Evolutionary conservation across 2,797 vertebrate genomes (phyloP), one percentile per base, ranked within the genome.

Genomic region (Siniperca obscura): DNA sequence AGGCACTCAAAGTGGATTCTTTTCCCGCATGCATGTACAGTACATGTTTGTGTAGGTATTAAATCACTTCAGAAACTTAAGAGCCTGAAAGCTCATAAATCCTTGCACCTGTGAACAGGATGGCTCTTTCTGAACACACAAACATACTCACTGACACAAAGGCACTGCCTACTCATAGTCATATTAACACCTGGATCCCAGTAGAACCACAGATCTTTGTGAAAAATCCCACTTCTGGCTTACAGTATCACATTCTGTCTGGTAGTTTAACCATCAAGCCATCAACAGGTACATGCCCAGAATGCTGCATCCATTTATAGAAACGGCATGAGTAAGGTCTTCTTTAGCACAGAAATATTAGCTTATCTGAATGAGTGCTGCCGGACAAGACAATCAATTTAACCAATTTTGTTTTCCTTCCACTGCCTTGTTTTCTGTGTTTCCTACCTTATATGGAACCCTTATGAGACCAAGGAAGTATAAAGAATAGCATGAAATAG

Each of bases 401-500:
- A 70, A 21, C 46, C 81, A 34, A 59, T 80, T 82, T 61, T 30
- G 59, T 78, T 83, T 87, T 71, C 30, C 57, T 25, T 82, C 56
- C 61, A 5, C 74, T 8, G 22, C 65, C 42, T 84, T 65, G 44
- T 69, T 81, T 80, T 64, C 30, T 30, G 76, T 30, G 56, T 70
- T 80, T 82, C 66, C 46, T 60, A 72, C 73, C 53, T 78, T 50
- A n/a, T 57, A 72, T 64, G 34, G 50, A 78, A 80, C 81, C 88
- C 74, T 84, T 80, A 68, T 13, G 56, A 70, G 57, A 36, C 25
- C 27, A 5, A 48, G 52, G 65, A 74, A 65, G 46, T 73, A 72
- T 74, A 80, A 85, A 78, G 57, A 85, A 83, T 65, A 81, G 66
- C 79, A 81, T 85, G 50, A 81, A 90, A 89, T 80, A 65, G 68